Percentiles rank a stretch among this genome's conserved stretches.
Conservation (phyloP, 2,888 invertebrate species). For the Patella pellucida region DNA sequence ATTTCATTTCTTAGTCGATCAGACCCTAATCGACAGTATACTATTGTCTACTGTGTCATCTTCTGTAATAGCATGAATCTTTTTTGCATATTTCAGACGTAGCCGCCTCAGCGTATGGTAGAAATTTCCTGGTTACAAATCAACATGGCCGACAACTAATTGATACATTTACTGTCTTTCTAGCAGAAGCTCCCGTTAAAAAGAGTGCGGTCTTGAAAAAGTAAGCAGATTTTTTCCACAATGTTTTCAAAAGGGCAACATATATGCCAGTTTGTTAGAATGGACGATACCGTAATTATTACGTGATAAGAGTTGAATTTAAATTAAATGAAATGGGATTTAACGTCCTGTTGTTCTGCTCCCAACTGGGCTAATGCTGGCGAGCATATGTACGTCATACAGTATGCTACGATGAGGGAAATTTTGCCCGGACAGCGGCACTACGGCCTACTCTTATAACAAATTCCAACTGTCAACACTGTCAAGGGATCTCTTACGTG, state of each 20-base stretch:
- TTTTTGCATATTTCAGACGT: constrained; percentile 47
- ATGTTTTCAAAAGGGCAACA: no score
- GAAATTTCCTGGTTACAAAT: constrained; percentile 56
- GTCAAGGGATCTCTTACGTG: no score
- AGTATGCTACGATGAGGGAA: no score
- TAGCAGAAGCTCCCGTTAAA: constrained; percentile 41
- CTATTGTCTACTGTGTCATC: neutral
- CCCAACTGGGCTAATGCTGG: no score
- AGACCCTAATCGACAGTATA: neutral
- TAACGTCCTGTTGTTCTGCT: no score
- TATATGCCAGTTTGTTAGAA: neutral
- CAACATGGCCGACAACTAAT: constrained; percentile 46
- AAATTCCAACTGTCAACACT: no score
- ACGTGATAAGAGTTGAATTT: neutral
- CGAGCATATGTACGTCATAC: no score
- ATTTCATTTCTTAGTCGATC: neutral
- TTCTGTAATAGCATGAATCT: neutral
- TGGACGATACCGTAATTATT: neutral
- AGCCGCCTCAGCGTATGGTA: constrained; percentile 62
- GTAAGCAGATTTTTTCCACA: constrained; percentile 34
- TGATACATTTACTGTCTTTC: constrained; percentile 48
- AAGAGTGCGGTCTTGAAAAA: constrained; percentile 59
- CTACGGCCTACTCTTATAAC: no score
- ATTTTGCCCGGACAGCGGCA: no score
- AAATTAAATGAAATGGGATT: neutral